Percentiles rank a stretch among this genome's conserved stretches.
phyloP scores from a whole-genome alignment of 2,888 invertebrate genomes.

The Folsomia candida region DNA sequence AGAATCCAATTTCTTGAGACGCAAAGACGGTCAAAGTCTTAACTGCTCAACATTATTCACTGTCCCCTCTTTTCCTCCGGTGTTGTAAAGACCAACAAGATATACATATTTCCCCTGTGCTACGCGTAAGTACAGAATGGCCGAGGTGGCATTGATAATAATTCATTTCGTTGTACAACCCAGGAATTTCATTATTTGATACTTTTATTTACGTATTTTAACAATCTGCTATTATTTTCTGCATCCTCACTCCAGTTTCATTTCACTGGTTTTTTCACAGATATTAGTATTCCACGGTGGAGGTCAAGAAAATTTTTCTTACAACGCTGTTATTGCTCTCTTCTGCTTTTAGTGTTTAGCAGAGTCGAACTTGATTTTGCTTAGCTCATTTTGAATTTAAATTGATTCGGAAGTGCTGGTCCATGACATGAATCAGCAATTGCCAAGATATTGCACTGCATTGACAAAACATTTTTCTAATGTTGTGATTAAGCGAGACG shows the following conservation, averaged over 20 bases:
- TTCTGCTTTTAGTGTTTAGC: not conserved
- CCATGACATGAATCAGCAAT: too few relatives aligned
- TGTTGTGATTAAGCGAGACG: too few relatives aligned
- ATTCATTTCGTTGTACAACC: not conserved
- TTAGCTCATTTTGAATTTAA: not conserved
- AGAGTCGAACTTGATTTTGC: not conserved
- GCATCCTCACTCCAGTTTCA: too few relatives aligned
- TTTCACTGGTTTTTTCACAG: not conserved
- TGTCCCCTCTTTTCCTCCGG: conserved; percentile 29
- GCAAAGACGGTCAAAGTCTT: conserved; percentile 43
- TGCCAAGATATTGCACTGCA: too few relatives aligned
- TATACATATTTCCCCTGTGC: too few relatives aligned
- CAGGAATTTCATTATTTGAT: not conserved
- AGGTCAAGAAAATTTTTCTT: not conserved
- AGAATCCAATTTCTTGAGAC: conserved; percentile 50
- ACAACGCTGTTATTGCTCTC: not conserved
- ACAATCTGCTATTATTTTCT: too few relatives aligned
- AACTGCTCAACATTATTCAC: conserved; percentile 50
- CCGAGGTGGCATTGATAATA: too few relatives aligned
- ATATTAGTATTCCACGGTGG: not conserved
- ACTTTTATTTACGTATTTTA: too few relatives aligned
- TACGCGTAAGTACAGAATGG: too few relatives aligned
- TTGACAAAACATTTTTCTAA: too few relatives aligned
- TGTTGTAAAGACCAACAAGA: not conserved
- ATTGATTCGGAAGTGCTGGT: too few relatives aligned